Conservation (phyloP, 1,140 invertebrate genomes). For the Cydia pomonella region DNA sequence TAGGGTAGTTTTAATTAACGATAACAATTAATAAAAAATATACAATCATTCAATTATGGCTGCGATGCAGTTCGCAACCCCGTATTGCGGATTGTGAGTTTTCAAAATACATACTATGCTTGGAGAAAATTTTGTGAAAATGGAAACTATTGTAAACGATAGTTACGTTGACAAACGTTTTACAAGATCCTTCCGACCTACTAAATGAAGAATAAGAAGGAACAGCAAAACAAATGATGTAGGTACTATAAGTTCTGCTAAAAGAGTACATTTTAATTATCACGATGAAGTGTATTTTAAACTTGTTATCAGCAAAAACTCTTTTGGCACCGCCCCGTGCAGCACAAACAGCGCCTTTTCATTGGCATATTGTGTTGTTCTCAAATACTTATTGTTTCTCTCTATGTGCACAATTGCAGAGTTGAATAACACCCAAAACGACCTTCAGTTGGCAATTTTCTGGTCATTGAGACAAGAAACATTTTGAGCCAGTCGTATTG, state of each 20-base stretch:
- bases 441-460: background rate
- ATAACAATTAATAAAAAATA: no score
- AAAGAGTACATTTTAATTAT: background rate
- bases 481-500: background rate
- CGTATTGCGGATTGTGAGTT: no score
- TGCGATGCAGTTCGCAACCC: no score
- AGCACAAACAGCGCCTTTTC: background rate
- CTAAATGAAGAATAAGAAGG: no score
- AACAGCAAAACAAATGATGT: background rate
- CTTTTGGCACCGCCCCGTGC: background rate
- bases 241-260: background rate
- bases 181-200: no score
- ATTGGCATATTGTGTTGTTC: conserved; percentile 21
- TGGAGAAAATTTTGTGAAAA: no score
- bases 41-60: no score
- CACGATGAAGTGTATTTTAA: background rate
- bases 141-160: no score
- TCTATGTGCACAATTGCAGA: conserved; percentile 21
- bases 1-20: no score
- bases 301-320: background rate
- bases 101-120: no score
- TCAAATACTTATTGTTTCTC: background rate
- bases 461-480: background rate
- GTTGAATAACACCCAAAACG: conserved; percentile 6
- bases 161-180: no score